These are phyloP conservation scores for Saccopteryx leptura DNA, from an alignment of 2,113 vertebrate species.

Conservation along the genomic window DNA sequence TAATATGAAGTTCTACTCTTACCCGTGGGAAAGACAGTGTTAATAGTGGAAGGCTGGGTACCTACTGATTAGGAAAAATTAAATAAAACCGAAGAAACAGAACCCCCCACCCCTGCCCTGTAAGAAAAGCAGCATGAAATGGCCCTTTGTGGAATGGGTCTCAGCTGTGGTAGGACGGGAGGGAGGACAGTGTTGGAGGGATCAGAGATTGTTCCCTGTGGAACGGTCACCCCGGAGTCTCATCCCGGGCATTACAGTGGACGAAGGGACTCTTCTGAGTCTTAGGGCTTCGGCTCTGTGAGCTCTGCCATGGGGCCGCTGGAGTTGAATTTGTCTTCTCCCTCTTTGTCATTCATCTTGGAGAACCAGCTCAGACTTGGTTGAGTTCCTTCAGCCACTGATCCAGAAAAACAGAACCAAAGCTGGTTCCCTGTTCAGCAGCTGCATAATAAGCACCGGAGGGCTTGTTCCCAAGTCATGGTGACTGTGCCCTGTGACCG, in stretches of 20 bases:
- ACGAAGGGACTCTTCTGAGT: background rate
- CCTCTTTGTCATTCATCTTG: slow-evolving; percentile 4
- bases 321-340: background rate
- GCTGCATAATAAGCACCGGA: background rate
- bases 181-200: background rate
- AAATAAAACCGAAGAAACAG: background rate
- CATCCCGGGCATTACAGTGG: background rate
- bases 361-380: slow-evolving; percentile 27
- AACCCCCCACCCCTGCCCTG: background rate
- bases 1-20: slow-evolving; percentile 35
- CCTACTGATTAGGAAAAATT: background rate
- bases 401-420: slow-evolving; percentile 58
- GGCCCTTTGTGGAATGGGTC: background rate
- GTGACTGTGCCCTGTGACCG: background rate
- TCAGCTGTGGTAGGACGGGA: background rate
- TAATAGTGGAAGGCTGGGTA: background rate
- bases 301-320: background rate
- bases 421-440: background rate
- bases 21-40: background rate
- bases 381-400: slow-evolving; percentile 50
- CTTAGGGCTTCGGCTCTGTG: slow-evolving; percentile 16
- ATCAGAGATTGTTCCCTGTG: background rate
- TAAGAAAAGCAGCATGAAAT: background rate
- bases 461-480: background rate
- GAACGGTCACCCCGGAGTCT: background rate